Evolutionary conservation across 2,113 vertebrate genomes (phyloP).

Genomic region (Hypocryptadius cinnamomeus): DNA sequence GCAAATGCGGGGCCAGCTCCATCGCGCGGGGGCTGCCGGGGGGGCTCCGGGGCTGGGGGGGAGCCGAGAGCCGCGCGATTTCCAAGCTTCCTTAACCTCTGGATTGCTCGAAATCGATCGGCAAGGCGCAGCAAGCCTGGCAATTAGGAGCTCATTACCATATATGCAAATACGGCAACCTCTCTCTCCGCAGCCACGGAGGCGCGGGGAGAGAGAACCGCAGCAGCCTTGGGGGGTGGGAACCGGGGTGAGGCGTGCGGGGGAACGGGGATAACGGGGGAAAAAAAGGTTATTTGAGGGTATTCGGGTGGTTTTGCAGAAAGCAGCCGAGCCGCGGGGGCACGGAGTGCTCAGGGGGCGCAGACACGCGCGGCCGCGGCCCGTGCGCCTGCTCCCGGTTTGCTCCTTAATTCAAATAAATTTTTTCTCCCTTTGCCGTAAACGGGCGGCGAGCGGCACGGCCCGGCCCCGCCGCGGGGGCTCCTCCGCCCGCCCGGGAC

Average conservation of each 20-base stretch:
- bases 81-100: slow-evolving; percentile 43
- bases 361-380: neutral
- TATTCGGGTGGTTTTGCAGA: neutral
- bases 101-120: slow-evolving; percentile 59
- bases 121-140: slow-evolving; percentile 57
- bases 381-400: neutral
- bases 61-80: neutral
- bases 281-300: neutral
- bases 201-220: slow-evolving; percentile 4
- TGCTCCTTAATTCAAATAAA: neutral
- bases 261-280: neutral
- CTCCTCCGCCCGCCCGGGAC: neutral
- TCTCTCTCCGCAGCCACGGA: slow-evolving; percentile 41
- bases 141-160: slow-evolving; percentile 90
- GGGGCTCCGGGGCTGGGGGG: neutral
- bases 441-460: neutral
- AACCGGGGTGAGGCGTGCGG: neutral
- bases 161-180: slow-evolving; percentile 86
- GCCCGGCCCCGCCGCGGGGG: neutral
- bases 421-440: neutral
- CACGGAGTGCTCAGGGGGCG: neutral
- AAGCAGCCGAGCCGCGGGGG: too few species aligned
- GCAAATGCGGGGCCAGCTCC: slow-evolving; percentile 3
- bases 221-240: neutral
- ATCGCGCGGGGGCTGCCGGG: neutral